Evolutionary conservation across 92 coral and sea anemone species (phyloP).

Genomic region (Galaxea fascicularis): DNA sequence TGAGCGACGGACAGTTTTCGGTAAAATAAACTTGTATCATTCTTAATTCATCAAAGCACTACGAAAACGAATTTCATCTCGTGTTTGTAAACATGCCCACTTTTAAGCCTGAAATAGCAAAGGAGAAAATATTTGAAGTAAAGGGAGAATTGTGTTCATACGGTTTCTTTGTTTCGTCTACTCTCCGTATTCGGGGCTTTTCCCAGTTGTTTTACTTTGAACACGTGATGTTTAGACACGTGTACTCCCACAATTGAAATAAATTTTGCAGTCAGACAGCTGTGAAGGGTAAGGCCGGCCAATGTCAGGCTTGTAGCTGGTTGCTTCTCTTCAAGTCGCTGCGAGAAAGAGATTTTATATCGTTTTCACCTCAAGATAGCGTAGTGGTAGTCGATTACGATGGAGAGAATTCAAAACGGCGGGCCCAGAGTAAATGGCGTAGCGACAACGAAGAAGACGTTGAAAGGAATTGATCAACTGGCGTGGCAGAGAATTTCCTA

Average conservation of each 20-base stretch:
- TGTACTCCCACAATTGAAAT: conserved; percentile 20
- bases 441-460: conserved; percentile 42
- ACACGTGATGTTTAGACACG: conserved; percentile 52
- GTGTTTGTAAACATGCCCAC: background rate
- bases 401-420: conserved; percentile 55
- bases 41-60: too few relatives aligned
- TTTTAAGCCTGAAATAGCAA: background rate
- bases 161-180: background rate
- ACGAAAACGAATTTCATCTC: background rate
- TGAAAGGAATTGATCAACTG: conserved; percentile 80
- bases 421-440: conserved; percentile 75
- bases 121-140: background rate
- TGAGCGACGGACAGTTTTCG: too few relatives aligned
- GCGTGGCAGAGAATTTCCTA: conserved; percentile 95
- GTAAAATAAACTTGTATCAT: too few relatives aligned
- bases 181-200: conserved; percentile 35
- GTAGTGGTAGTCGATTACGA: background rate
- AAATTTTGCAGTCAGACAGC: conserved; percentile 40
- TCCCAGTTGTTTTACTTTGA: conserved; percentile 12
- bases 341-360: background rate
- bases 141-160: background rate
- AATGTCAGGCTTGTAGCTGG: conserved; percentile 18
- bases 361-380: background rate
- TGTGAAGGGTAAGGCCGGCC: conserved; percentile 28
- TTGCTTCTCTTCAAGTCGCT: conserved; percentile 1